A percentile compares a stretch with the other conserved stretches of the same genome.
phyloP scores from a whole-genome alignment of 2,797 vertebrate species.

The Sitta carolinensis region DNA sequence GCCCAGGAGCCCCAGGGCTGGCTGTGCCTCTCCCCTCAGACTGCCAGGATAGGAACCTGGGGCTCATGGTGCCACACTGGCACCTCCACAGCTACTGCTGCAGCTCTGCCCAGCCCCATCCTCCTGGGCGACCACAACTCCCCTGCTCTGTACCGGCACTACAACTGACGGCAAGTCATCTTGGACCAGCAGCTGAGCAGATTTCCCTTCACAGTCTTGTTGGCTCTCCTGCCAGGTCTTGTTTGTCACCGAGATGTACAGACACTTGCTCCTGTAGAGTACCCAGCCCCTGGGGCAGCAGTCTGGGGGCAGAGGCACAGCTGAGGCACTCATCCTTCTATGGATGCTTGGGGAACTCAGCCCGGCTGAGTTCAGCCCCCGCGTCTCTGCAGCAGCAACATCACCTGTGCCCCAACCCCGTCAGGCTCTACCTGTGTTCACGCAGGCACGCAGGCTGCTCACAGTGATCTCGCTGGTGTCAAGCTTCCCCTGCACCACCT shows the following conservation, averaged over 20 bases:
- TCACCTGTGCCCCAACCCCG: rapidly evolving
- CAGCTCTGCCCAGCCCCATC: not conserved
- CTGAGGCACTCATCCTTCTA: rapidly evolving
- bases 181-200: not conserved
- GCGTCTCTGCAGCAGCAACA: rapidly evolving
- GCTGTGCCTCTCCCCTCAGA: not conserved
- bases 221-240: not conserved
- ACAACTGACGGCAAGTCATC: rapidly evolving
- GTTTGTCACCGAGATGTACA: not conserved
- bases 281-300: conserved; percentile 64
- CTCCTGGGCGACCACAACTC: not conserved
- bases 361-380: not conserved
- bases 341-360: not conserved
- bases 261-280: conserved; percentile 23
- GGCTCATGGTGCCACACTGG: not conserved
- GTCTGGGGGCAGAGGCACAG: not conserved
- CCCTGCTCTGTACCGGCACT: not conserved
- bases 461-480: not conserved
- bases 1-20: not conserved
- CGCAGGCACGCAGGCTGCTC: not conserved
- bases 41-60: rapidly evolving
- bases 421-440: not conserved
- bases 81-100: not conserved
- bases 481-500: not conserved
- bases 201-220: rapidly evolving